Base-by-base conservation (phyloP, 2,797 vertebrate genomes). In the Limosa lapponica region DNA sequence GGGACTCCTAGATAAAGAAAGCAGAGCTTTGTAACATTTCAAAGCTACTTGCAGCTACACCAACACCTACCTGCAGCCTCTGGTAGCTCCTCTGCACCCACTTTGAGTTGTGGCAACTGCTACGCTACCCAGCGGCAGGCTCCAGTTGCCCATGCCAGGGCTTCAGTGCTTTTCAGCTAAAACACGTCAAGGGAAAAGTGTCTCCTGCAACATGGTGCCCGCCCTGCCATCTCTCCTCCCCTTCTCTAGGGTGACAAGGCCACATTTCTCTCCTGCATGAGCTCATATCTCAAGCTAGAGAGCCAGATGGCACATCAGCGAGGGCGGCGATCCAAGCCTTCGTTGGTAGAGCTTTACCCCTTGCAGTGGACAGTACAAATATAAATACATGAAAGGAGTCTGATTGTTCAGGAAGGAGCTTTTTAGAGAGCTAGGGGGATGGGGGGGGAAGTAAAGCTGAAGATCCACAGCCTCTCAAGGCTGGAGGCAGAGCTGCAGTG, bases 271-370 rank as follows among this genome's bases (percentile, higher is more conserved):
- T 90, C 73, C 83, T 58, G 69, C 90, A 80, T 96, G 74, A 73
- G 92, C 74, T 96, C 90, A 80, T 93, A 87, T 72, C 89, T 96
- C 94, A 59, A 84, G 95, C 90, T 93, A 94, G 95, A 91, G 95
- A 88, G 90, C 97, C 97, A 98, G 97, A 97, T 97, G 97, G 97
- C 66, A 84, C 90, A 90, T 11, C 30, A 83, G 72, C 17, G 89
- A 96, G 94, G 98, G 97, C 92, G 2, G 95, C 4, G 0, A 87
- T 95, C 97, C 97, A 98, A 97, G 96, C 86, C 77, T 94, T 61
- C 39, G 48, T 51, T 88, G 94, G 94, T 95, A 90, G 85, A 93
- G 91, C 91, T 94, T 93, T 73, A 96, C 91, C 91, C 90, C 77
- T 90, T 59, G 93, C 92, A 95, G 95, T n/a, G 78, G 93, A 62